A percentile compares a stretch with the other conserved stretches of the same genome.
Evolutionary conservation across 2,797 vertebrate species (phyloP).

Genomic region (Sparidentex hasta): DNA sequence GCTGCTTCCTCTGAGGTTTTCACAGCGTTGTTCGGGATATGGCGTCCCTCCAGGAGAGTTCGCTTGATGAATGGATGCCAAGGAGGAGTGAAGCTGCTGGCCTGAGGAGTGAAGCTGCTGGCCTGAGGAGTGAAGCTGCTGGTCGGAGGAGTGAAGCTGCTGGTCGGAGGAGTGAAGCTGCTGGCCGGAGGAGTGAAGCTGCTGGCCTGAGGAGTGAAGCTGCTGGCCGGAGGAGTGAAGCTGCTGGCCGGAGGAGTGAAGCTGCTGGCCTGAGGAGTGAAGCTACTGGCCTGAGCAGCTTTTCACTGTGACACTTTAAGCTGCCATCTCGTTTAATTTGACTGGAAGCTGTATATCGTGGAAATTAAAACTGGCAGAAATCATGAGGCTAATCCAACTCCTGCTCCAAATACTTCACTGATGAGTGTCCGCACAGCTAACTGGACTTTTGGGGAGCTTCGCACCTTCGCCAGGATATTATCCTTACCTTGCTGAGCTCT

Average conservation of each 20-base stretch:
- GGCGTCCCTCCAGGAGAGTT: slow-evolving; percentile 10
- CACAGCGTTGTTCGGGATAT: background rate
- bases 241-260: background rate
- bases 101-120: no score
- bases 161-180: no score
- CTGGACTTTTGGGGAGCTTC: background rate
- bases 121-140: background rate
- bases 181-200: background rate
- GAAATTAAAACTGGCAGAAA: slow-evolving; percentile 10
- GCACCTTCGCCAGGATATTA: background rate
- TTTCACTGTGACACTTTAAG: slow-evolving; percentile 1
- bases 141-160: background rate
- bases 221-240: no score
- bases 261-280: background rate
- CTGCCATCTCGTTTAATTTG: slow-evolving; percentile 12
- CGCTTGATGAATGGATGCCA: background rate
- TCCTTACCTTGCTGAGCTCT: slow-evolving; percentile 91
- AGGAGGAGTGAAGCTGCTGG: background rate
- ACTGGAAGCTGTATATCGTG: slow-evolving; percentile 4
- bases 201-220: background rate
- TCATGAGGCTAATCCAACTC: background rate
- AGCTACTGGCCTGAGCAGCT: background rate
- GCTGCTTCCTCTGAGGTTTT: background rate
- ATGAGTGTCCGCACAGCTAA: background rate
- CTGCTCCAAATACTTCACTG: background rate